Conservation (phyloP, 2,888 invertebrate species). For the Gryllus longicercus region DNA sequence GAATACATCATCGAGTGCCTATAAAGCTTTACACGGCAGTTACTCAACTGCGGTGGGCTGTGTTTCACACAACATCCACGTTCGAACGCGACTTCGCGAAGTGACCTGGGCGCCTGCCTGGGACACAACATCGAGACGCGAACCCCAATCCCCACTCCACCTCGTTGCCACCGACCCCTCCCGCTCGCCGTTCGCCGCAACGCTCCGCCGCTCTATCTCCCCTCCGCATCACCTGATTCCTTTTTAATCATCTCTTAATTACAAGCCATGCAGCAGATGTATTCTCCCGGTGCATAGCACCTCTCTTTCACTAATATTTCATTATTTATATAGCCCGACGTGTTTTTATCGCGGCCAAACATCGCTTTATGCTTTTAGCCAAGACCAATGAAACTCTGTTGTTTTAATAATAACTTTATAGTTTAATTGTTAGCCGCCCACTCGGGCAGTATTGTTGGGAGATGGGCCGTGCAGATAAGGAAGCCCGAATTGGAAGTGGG, state of each 20-base stretch:
- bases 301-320: constrained; percentile 21
- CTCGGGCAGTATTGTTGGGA: constrained; percentile 1
- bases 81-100: too few relatives aligned
- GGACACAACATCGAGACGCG: too few relatives aligned
- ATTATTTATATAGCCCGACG: constrained; percentile 26
- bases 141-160: too few relatives aligned
- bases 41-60: too few relatives aligned
- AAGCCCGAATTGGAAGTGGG: background rate
- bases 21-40: too few relatives aligned
- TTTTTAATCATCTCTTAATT: constrained; percentile 31
- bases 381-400: constrained; percentile 4
- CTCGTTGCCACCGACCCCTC: too few relatives aligned
- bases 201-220: constrained; percentile 23
- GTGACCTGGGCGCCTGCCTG: too few relatives aligned
- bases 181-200: background rate
- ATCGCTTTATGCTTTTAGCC: constrained; percentile 20
- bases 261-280: constrained; percentile 24
- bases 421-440: constrained; percentile 29
- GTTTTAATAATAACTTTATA: constrained; percentile 31
- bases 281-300: background rate
- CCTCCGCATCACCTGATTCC: constrained; percentile 27
- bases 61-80: too few relatives aligned
- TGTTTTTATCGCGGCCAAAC: constrained; percentile 23
- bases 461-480: background rate
- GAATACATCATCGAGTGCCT: too few relatives aligned